These are phyloP conservation scores for Camponotus pennsylvanicus DNA, from an alignment of 1,140 invertebrate species.

Conservation along the genomic window DNA sequence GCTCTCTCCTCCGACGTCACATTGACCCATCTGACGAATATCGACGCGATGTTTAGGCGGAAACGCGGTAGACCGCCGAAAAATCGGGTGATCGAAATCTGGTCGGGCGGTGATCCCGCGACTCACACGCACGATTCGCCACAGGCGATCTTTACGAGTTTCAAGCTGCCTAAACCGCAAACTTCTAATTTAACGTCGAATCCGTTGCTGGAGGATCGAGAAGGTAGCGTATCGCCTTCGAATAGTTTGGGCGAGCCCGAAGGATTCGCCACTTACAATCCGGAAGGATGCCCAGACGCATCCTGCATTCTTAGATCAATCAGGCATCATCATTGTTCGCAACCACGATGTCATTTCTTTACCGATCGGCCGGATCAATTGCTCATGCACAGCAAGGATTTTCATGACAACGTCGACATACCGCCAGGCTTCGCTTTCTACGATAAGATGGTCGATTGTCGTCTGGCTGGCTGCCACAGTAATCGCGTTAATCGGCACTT, in stretches of 20 bases:
- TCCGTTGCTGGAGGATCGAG: constrained; percentile 85
- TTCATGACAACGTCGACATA: constrained; percentile 94
- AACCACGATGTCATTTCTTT: constrained; percentile 90
- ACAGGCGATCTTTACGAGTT: constrained; percentile 97
- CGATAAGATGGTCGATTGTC: constrained; percentile 92
- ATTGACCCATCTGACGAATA: constrained; percentile 90
- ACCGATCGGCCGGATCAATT: constrained; percentile 90
- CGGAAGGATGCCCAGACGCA: constrained; percentile 89
- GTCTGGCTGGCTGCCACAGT: constrained; percentile 90
- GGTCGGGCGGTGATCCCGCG: constrained; percentile 90
- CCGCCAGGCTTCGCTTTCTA: constrained; percentile 94
- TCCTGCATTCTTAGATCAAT: constrained; percentile 87
- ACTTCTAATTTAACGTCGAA: constrained; percentile 81
- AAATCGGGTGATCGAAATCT: constrained; percentile 96
- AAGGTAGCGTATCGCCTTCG: constrained; percentile 82
- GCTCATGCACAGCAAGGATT: constrained; percentile 92
- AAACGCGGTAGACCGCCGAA: constrained; percentile 97
- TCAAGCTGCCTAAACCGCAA: constrained; percentile 93
- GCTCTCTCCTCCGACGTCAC: constrained; percentile 88
- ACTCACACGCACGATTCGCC: constrained; percentile 89
- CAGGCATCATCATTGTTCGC: constrained; percentile 91
- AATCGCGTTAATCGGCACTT: constrained; percentile 92
- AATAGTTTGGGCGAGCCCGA: constrained; percentile 83
- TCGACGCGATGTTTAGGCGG: constrained; percentile 95
- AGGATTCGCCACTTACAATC: constrained; percentile 88